These are phyloP conservation scores for Vipera ursinii DNA, from an alignment of 2,797 vertebrate species.

Conservation along the genomic window DNA sequence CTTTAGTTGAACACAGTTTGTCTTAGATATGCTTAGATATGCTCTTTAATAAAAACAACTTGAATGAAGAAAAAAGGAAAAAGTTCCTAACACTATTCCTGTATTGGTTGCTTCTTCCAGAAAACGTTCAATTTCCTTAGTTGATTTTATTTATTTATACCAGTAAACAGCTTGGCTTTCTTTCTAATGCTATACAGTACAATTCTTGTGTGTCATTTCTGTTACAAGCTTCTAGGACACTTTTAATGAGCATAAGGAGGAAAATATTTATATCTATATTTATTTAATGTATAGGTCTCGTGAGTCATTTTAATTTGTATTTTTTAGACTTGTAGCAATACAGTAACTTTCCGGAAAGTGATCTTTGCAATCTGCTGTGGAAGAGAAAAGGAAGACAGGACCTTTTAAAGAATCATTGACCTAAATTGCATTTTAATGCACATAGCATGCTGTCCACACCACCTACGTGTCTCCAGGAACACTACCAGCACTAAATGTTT, in stretches of 20 bases:
- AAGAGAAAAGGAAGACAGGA: slow-evolving; percentile 33
- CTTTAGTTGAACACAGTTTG: background rate
- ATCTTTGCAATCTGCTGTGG: slow-evolving; percentile 42
- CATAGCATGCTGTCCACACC: slow-evolving; percentile 63
- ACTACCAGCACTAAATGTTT: slow-evolving; percentile 66
- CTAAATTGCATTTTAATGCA: slow-evolving; percentile 64
- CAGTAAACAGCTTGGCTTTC: background rate
- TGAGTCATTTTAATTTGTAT: slow-evolving; percentile 16
- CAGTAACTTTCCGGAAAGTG: slow-evolving; percentile 44
- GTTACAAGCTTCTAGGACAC: background rate
- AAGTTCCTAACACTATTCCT: background rate
- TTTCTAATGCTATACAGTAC: slow-evolving; percentile 19
- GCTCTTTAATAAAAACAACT: background rate
- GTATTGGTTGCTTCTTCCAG: background rate
- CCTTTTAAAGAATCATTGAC: slow-evolving; percentile 64
- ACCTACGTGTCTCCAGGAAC: slow-evolving; percentile 67
- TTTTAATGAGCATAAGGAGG: background rate
- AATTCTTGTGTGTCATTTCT: background rate
- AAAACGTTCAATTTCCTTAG: background rate
- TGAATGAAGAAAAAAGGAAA: background rate
- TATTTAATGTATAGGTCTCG: background rate
- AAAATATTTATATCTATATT: background rate
- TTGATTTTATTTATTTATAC: background rate
- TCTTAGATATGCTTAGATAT: background rate
- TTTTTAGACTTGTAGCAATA: slow-evolving; percentile 27